These are phyloP conservation scores for Conomelus anceps DNA, from an alignment of 2,888 invertebrate species.

Conservation along the genomic window DNA sequence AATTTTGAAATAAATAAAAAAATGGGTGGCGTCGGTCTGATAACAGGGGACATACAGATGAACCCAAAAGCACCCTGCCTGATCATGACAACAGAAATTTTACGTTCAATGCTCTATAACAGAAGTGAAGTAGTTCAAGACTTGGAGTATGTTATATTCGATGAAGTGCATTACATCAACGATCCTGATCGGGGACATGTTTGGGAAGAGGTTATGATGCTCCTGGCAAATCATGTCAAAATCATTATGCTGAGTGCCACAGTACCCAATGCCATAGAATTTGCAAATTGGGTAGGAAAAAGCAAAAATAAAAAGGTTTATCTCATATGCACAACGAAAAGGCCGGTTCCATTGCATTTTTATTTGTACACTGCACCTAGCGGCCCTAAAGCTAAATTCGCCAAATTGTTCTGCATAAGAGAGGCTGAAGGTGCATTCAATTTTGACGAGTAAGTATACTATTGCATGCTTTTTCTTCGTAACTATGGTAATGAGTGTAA, in stretches of 20 bases:
- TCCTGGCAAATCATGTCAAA: conserved; percentile 88
- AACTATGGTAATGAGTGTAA: too few relatives aligned
- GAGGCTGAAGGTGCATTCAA: conserved; percentile 70
- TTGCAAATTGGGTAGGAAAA: conserved; percentile 89
- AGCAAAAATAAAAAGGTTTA: conserved; percentile 68
- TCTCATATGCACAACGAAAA: conserved; percentile 57
- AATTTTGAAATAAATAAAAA: conserved; percentile 56
- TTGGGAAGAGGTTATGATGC: conserved; percentile 97
- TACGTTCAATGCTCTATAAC: conserved; percentile 73
- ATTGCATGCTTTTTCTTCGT: conserved; percentile 6
- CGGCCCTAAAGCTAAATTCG: conserved; percentile 65
- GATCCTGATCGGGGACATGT: conserved; percentile 95
- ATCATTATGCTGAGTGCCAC: conserved; percentile 98
- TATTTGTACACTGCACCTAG: conserved; percentile 78
- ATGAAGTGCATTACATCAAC: conserved; percentile 99
- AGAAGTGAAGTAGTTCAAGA: conserved; percentile 80
- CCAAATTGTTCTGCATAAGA: conserved; percentile 68
- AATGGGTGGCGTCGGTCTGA: conserved; percentile 70
- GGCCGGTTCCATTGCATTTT: conserved; percentile 95
- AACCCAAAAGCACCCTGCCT: conserved; percentile 89
- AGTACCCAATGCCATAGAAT: conserved; percentile 92
- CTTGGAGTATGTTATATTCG: conserved; percentile 97
- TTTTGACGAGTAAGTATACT: conserved; percentile 55
- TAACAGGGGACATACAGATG: conserved; percentile 94
- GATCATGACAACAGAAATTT: conserved; percentile 99